phyloP scores from a whole-genome alignment of 2,797 vertebrate species.

The Loris lydekkerianus region DNA sequence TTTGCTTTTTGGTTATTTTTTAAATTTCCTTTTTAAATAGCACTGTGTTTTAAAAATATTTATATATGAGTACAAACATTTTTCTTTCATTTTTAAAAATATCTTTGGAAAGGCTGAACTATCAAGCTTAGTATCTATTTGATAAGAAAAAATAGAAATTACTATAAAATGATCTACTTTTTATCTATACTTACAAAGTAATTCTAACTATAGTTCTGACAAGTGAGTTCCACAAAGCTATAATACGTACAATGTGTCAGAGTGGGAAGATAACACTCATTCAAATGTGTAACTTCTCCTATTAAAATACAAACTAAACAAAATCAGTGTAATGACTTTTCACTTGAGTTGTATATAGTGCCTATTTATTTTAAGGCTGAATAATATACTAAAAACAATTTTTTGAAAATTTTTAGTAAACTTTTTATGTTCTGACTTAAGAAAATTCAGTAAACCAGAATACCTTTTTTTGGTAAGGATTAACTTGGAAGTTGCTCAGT shows the following conservation, averaged over 20 bases:
- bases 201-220: conserved; percentile 31
- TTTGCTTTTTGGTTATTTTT: conserved; percentile 42
- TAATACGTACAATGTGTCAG: background rate
- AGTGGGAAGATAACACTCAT: background rate
- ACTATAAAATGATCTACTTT: conserved; percentile 36
- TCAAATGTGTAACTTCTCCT: background rate
- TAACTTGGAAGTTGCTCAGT: no score
- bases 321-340: conserved; percentile 14
- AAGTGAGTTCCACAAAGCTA: conserved; percentile 34
- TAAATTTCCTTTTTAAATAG: conserved; percentile 28
- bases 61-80: background rate
- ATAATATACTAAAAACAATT: background rate
- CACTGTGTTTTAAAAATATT: background rate
- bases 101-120: background rate
- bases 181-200: background rate
- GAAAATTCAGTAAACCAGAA: conserved; percentile 36
- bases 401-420: conserved; percentile 24
- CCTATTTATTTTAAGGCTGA: conserved; percentile 63
- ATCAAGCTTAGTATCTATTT: conserved; percentile 18
- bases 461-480: background rate
- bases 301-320: background rate
- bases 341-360: conserved; percentile 15
- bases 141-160: background rate
- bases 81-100: background rate
- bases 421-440: conserved; percentile 39